Evolutionary conservation across 2,113 vertebrate genomes (phyloP), one percentile per base, ranked within the genome.

Genomic region (Oncorhynchus kisutch): DNA sequence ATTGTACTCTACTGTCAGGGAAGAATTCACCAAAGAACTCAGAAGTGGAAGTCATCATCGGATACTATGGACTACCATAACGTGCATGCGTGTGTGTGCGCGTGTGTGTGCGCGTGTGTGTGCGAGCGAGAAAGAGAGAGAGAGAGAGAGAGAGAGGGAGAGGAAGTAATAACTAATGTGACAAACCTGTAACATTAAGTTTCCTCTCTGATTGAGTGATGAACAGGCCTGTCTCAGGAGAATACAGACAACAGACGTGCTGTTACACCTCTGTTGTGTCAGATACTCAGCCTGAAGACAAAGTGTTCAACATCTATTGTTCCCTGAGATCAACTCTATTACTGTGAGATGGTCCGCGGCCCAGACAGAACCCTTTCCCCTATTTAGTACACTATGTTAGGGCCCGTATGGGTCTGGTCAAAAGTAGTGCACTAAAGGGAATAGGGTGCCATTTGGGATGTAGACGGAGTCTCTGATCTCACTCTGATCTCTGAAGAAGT

Each of bases 301-400:
- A 62, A 49, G 60, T 75, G 20, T 70, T 22, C 22, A 24, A 72
- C 27, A 74, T 78, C 74, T 39, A 71, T 66, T 73, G 75, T 80
- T 34, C 70, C 65, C 27, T 74, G 14, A n/a, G 18, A 3, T 13
- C 25, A 70, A 73, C 70, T 22, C 24, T 24, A 66, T 27, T 79
- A 74, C 49, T 74, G 76, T 70, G 77, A 69, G 39, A 39, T 9
- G 8, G 39, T 39, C 39, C 2, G 34, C 34, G 34, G 5, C 34
- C 34, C 39, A 9, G 39, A 39, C 39, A 39, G 39, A 45, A 45
- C 39, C 39, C 39, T 3, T 45, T 45, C 12, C 39, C 9, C 39
- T 45, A 45, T 11, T 1, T 45, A 12, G 39, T 45, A 45, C 9
- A 45, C 39, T 45, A 12, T 45, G 9, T 45, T 45, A 54, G 13